These are phyloP conservation scores for Okapia johnstoni DNA, from an alignment of 2,113 vertebrate genomes.

Conservation along the genomic window DNA sequence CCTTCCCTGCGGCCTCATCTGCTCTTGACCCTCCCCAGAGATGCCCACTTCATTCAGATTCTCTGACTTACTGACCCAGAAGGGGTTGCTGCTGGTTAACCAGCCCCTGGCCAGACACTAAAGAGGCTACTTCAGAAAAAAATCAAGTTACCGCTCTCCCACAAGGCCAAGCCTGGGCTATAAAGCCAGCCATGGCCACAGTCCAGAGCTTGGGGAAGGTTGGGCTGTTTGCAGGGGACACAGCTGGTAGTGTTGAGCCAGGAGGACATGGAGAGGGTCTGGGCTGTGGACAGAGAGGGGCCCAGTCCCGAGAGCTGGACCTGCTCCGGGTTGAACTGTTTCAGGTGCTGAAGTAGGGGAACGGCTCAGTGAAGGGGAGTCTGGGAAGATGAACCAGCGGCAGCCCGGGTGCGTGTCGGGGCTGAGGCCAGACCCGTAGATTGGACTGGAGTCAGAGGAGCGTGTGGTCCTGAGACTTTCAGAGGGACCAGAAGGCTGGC, in stretches of 20 bases:
- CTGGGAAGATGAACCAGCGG: background rate
- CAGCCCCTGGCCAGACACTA: background rate
- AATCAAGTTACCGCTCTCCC: background rate
- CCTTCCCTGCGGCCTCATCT: background rate
- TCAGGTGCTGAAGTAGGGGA: background rate
- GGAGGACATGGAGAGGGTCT: background rate
- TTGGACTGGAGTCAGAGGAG: background rate
- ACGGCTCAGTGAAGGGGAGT: background rate
- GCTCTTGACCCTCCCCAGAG: background rate
- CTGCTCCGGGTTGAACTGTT: background rate
- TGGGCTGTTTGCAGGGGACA: background rate
- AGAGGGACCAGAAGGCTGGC: background rate
- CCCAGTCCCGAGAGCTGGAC: background rate
- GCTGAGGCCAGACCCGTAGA: background rate
- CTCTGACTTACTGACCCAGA: background rate
- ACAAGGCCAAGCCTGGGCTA: background rate
- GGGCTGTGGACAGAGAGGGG: no score
- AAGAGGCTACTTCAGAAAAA: background rate
- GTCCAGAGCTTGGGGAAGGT: background rate
- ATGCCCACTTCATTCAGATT: background rate
- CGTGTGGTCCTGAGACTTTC: background rate
- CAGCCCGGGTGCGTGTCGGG: fast-evolving
- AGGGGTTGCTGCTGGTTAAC: background rate
- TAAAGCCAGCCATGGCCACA: fast-evolving
- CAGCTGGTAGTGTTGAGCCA: fast-evolving